phyloP scores from a whole-genome alignment of 2,888 invertebrate species.

The Euplexia lucipara region DNA sequence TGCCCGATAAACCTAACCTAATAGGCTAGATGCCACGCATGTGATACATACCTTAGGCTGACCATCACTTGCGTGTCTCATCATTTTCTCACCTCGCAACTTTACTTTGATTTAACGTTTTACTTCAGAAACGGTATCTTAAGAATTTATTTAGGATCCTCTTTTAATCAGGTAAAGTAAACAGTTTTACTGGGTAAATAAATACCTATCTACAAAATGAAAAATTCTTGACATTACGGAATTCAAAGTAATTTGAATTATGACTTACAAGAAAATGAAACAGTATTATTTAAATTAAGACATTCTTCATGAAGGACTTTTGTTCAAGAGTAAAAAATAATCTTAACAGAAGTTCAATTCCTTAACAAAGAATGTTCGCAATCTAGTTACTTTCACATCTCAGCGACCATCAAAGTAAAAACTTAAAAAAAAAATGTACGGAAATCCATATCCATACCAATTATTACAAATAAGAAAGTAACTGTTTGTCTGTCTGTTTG shows the following conservation, averaged over 20 bases:
- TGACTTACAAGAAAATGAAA: neutral
- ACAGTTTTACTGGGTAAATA: slow-evolving; percentile 17
- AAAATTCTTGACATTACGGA: neutral
- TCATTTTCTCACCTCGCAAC: too few relatives aligned
- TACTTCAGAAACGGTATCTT: neutral
- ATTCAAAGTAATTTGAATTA: slow-evolving; percentile 18
- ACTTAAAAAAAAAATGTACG: neutral
- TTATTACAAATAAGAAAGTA: too few relatives aligned
- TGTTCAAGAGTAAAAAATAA: neutral
- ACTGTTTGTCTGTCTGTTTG: too few relatives aligned
- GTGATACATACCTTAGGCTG: too few relatives aligned
- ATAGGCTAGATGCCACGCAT: too few relatives aligned
- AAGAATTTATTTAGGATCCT: neutral
- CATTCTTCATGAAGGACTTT: neutral
- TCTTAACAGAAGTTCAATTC: neutral
- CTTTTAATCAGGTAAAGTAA: slow-evolving; percentile 14
- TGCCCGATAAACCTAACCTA: too few relatives aligned
- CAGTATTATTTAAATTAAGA: slow-evolving; percentile 1
- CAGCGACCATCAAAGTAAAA: neutral
- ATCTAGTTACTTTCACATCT: too few relatives aligned
- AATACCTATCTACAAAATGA: neutral
- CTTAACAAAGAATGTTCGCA: too few relatives aligned
- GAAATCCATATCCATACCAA: too few relatives aligned
- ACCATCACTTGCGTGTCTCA: too few relatives aligned
- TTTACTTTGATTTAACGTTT: neutral